Percentiles rank a stretch among this genome's conserved stretches.
These are phyloP conservation scores for Oryzias melastigma DNA, from an alignment of 2,113 vertebrate species.

Conservation along the genomic window DNA sequence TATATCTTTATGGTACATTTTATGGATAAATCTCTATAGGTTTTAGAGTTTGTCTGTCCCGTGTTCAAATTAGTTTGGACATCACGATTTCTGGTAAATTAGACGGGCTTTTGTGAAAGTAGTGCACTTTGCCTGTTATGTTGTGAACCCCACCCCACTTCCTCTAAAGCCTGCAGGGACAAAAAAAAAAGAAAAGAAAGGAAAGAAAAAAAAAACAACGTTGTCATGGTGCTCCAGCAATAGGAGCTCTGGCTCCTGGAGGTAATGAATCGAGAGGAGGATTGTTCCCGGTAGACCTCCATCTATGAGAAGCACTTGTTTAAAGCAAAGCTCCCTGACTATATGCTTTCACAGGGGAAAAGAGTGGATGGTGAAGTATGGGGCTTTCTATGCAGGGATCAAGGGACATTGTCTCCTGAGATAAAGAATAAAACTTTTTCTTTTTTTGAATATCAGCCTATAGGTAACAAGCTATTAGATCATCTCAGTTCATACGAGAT, in stretches of 20 bases:
- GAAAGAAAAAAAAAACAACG: slow-evolving; percentile 62
- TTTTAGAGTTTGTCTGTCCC: background rate
- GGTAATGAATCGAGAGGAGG: slow-evolving; percentile 67
- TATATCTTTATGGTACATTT: background rate
- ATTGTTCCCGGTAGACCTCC: slow-evolving; percentile 61
- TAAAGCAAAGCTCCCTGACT: slow-evolving; percentile 54
- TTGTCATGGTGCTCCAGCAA: slow-evolving; percentile 68
- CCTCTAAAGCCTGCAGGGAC: slow-evolving; percentile 18
- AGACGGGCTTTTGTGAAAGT: slow-evolving; percentile 40
- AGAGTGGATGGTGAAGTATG: slow-evolving; percentile 21
- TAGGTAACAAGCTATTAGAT: background rate
- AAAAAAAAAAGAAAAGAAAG: slow-evolving; percentile 58
- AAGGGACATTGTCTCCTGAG: slow-evolving; percentile 29
- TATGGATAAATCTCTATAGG: background rate
- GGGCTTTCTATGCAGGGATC: slow-evolving; percentile 21
- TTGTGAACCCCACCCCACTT: slow-evolving; percentile 32
- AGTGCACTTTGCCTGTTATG: slow-evolving; percentile 42
- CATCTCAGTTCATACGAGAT: slow-evolving; percentile 6
- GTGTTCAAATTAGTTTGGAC: slow-evolving; percentile 28
- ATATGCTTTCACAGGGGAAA: slow-evolving; percentile 20
- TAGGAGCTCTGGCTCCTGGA: slow-evolving; percentile 60
- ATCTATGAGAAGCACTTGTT: slow-evolving; percentile 64
- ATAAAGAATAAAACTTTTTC: slow-evolving; percentile 15
- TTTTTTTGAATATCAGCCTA: background rate
- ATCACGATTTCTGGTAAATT: slow-evolving; percentile 45